These are phyloP conservation scores for Leucoraja ocellata DNA, from an alignment of 2,797 vertebrate species.

Conservation along the genomic window DNA sequence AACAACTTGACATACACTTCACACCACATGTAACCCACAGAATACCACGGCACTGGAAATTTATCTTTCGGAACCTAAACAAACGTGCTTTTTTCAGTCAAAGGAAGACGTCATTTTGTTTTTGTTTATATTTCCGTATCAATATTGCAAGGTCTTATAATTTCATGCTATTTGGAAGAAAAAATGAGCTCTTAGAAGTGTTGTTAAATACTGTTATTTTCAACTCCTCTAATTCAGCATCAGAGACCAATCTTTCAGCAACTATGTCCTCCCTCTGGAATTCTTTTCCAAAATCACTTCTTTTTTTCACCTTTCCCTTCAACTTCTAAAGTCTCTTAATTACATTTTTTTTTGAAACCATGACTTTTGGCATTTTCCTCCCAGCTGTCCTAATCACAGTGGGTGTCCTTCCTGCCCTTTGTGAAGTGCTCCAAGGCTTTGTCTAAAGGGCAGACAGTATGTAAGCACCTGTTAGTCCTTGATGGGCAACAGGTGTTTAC, in stretches of 20 bases:
- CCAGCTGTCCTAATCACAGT: background rate
- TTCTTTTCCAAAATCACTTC: conserved; percentile 6
- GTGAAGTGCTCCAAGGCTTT: background rate
- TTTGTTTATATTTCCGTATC: background rate
- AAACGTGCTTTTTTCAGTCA: background rate
- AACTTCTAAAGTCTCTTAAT: background rate
- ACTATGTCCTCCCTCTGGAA: background rate
- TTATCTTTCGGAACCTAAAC: background rate
- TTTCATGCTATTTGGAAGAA: background rate
- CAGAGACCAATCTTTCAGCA: conserved; percentile 3
- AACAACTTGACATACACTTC: background rate
- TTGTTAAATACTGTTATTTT: background rate
- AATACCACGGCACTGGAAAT: background rate
- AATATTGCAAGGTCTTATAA: background rate
- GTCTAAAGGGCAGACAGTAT: background rate
- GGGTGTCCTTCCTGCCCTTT: background rate
- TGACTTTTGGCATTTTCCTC: background rate
- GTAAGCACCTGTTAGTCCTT: background rate
- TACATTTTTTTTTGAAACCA: background rate
- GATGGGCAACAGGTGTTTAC: too few relatives aligned
- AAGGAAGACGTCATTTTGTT: background rate
- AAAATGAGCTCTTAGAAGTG: background rate
- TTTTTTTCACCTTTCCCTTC: background rate
- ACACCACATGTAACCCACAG: background rate
- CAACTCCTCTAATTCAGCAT: background rate